Conservation (phyloP, 2,888 invertebrate genomes). For the Nesidiocoris tenuis region DNA sequence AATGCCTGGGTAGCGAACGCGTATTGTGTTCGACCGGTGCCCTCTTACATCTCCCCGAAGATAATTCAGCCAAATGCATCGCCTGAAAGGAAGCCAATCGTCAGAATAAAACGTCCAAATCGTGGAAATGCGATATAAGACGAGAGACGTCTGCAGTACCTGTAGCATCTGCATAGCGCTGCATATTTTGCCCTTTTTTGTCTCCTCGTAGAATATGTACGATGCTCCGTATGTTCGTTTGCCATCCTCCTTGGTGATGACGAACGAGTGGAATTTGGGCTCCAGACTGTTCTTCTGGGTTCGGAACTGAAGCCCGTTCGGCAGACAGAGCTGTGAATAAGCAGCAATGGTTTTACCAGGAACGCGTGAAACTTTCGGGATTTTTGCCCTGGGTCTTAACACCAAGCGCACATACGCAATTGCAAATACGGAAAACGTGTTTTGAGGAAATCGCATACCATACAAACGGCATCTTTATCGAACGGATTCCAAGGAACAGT, state of each 20-base stretch:
- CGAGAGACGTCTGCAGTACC: too few relatives aligned
- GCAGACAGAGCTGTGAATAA: constrained; percentile 77
- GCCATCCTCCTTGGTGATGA: constrained; percentile 96
- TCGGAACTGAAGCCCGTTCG: constrained; percentile 89
- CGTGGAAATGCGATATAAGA: too few relatives aligned
- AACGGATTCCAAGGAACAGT: constrained; percentile 84
- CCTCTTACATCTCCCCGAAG: constrained; percentile 66
- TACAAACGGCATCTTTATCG: constrained; percentile 92
- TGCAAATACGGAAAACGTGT: too few relatives aligned
- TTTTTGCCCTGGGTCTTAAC: too few relatives aligned
- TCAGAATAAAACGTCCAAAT: too few relatives aligned
- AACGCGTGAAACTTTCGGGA: too few relatives aligned
- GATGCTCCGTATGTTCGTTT: constrained; percentile 91
- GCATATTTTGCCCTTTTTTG: constrained; percentile 86
- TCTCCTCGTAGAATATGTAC: constrained; percentile 94
- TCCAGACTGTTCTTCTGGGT: constrained; percentile 87
- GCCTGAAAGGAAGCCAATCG: constrained; percentile 59
- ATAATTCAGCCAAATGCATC: constrained; percentile 86
- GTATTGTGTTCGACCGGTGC: constrained; percentile 61
- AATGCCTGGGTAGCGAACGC: constrained; percentile 83
- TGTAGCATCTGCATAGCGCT: constrained; percentile 89
- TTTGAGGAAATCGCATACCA: too few relatives aligned
- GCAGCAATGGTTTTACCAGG: not conserved
- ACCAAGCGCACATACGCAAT: too few relatives aligned
- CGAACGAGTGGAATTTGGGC: constrained; percentile 92